Evolutionary conservation across 2,113 vertebrate species (phyloP), one percentile per base, ranked within the genome.

Genomic region (Ctenodactylus gundi): DNA sequence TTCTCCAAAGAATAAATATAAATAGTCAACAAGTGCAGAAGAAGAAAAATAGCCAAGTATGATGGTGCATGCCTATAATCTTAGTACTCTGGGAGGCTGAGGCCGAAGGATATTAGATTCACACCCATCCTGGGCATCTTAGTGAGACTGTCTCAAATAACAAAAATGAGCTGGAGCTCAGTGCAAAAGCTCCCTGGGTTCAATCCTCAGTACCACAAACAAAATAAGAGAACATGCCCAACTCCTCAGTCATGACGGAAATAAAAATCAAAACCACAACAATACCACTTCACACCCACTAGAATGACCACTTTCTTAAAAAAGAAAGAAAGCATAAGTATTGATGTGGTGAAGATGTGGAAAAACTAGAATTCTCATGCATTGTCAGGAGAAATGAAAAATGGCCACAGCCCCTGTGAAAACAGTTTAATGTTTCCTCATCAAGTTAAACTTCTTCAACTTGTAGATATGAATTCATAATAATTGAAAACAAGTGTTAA

Each of bases 231-330:
- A 72, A 29, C 12, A 46, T 31, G 21, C 44, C 70, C 41, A 46
- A 31, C 44, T 31, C 25, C 41, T 46, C 31, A 73, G 18, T 73
- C 41, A 80, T 75, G 78, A 86, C 41, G 46, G 39, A 92, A 89
- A 89, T 78, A 25, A 51, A 93, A 68, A 90, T 92, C 36, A 94
- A 90, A 96, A 90, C 8, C 72, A 89, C 55, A 84, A 44, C 67
- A 36, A 84, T 49, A 94, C 21, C 34, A 49, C 44, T 68, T 90
- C 68, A 90, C n/a, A 93, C 51, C 18, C 53, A 93, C 72, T 41
- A 96, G n/a, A 7, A 84, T 39, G 51, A 44, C 31, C 46, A 86
- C 51, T 70, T 44, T 27, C 46, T 72, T 25, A 39, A 80, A 29
- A 73, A 89, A 51, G 57, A 86, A 70, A 23, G 64, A 36, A 94